These are phyloP conservation scores for Lagorchestes hirsutus DNA, from an alignment of 2,797 vertebrate genomes.

Conservation along the genomic window DNA sequence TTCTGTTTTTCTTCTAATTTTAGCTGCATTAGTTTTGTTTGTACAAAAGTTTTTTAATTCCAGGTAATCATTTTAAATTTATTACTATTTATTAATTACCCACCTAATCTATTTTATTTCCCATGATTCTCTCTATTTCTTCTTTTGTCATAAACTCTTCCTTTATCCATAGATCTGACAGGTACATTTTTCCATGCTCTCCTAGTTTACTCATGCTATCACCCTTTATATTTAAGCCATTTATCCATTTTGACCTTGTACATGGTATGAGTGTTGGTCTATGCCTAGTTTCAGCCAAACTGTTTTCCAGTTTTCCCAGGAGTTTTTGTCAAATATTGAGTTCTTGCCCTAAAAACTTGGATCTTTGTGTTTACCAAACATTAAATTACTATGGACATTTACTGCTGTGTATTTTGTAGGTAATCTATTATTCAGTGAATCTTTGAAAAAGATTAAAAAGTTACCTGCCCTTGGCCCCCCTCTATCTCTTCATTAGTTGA, in stretches of 20 bases:
- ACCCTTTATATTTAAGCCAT: neutral
- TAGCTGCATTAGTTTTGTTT: neutral
- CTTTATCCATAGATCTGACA: neutral
- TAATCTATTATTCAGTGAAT: neutral
- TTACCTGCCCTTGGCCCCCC: neutral
- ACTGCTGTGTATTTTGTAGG: neutral
- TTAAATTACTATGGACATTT: neutral
- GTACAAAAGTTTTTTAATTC: neutral
- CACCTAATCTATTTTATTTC: neutral
- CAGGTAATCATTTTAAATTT: neutral
- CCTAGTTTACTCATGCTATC: neutral
- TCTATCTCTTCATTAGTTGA: neutral
- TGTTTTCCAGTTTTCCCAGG: neutral
- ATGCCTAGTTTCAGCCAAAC: neutral
- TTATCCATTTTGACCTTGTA: neutral
- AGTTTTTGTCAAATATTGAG: neutral
- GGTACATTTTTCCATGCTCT: neutral
- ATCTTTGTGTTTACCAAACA: neutral
- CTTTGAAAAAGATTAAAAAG: neutral
- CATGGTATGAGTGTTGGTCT: neutral
- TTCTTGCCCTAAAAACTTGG: neutral
- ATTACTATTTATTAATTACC: too few species aligned
- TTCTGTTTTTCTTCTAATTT: neutral
- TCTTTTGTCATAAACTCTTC: neutral
- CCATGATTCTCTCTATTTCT: neutral